These are phyloP conservation scores for Amblyopsis rosae DNA, from an alignment of 2,113 vertebrate species.

Conservation along the genomic window DNA sequence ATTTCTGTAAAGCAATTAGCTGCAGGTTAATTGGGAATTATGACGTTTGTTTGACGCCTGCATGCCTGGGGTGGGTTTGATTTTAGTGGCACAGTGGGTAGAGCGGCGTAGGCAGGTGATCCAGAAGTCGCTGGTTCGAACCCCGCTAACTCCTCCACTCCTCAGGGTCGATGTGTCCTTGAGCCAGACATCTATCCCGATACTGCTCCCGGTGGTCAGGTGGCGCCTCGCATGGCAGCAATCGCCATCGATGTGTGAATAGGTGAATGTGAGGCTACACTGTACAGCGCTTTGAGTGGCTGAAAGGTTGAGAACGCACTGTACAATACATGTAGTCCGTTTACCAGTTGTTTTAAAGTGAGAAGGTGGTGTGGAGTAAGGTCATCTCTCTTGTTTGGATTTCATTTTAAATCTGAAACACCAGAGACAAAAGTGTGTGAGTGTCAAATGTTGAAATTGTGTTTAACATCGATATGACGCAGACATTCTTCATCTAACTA, in stretches of 20 bases:
- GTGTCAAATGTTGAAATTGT: neutral
- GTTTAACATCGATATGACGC: neutral
- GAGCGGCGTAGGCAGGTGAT: too few relatives aligned
- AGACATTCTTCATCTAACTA: neutral
- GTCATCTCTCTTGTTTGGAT: neutral
- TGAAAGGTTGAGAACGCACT: too few relatives aligned
- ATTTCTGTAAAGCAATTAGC: conserved; percentile 52
- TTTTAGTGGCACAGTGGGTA: neutral
- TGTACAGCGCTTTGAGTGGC: too few relatives aligned
- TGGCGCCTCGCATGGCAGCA: too few relatives aligned
- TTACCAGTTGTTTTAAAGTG: neutral
- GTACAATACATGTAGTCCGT: too few relatives aligned
- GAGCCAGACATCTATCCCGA: too few relatives aligned
- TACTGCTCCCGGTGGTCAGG: too few relatives aligned
- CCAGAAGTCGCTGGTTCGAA: too few relatives aligned
- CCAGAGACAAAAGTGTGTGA: neutral
- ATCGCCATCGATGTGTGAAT: too few relatives aligned
- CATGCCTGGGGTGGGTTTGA: conserved; percentile 8
- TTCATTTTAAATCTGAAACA: neutral
- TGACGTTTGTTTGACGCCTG: conserved; percentile 43
- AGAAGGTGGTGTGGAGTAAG: neutral
- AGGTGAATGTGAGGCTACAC: too few relatives aligned
- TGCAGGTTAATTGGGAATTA: conserved; percentile 53
- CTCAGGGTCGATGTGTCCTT: too few relatives aligned
- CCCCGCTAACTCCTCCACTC: too few relatives aligned